A percentile compares a stretch with the other conserved stretches of the same genome.
Evolutionary conservation across 2,113 vertebrate genomes (phyloP).

Genomic region (Saccopteryx leptura): DNA sequence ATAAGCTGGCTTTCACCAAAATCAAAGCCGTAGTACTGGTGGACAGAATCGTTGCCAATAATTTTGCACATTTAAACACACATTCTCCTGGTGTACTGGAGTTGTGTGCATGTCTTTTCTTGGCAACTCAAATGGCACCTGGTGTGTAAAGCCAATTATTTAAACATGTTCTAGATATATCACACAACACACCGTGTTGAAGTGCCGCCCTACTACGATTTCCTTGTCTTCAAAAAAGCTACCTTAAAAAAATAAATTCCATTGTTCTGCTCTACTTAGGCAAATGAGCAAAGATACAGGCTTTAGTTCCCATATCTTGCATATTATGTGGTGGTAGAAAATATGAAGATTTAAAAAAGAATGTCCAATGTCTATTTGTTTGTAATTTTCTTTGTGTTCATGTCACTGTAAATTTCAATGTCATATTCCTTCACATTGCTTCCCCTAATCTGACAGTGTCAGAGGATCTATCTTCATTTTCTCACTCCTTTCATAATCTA

Average conservation of each 20-base stretch:
- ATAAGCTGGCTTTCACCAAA: conserved; percentile 40
- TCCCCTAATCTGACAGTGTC: conserved; percentile 99
- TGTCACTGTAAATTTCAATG: conserved; percentile 93
- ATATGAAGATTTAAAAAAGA: conserved; percentile 72
- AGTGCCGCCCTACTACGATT: background rate
- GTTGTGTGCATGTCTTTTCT: conserved; percentile 37
- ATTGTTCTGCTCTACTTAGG: conserved; percentile 33
- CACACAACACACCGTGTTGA: background rate
- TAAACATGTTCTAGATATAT: conserved; percentile 53
- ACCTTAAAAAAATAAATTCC: conserved; percentile 7
- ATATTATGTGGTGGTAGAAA: conserved; percentile 72
- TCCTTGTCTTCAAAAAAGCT: conserved; percentile 25
- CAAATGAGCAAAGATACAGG: conserved; percentile 42
- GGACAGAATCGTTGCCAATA: background rate
- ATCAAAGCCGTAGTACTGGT: background rate
- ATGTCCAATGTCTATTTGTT: conserved; percentile 71
- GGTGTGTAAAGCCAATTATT: conserved; percentile 64
- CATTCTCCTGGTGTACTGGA: conserved; percentile 35
- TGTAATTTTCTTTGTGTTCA: conserved; percentile 86
- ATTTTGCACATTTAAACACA: background rate
- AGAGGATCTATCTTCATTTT: conserved; percentile 99
- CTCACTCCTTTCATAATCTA: conserved; percentile 99
- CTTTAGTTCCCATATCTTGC: background rate
- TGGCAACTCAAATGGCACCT: conserved; percentile 22
- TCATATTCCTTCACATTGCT: conserved; percentile 88